Conservation (phyloP, 2,113 vertebrate genomes). For the Entomyzon cyanotis region DNA sequence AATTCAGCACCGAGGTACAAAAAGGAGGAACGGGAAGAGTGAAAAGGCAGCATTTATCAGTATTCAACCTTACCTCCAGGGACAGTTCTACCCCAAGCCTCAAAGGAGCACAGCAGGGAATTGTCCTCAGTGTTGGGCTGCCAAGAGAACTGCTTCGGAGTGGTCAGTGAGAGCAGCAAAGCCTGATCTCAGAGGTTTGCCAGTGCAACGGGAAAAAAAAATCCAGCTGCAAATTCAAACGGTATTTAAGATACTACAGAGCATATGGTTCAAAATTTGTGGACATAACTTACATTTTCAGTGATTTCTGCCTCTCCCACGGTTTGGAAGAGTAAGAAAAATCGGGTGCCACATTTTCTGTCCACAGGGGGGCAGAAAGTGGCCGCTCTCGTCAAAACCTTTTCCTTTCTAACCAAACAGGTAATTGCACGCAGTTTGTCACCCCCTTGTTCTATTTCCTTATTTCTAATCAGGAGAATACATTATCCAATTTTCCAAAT, state of each 20-base stretch:
- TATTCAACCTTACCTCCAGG: not conserved
- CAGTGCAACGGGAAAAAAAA: not conserved
- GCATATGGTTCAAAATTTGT: not conserved
- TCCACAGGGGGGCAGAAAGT: conserved; percentile 36
- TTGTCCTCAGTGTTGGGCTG: too few species aligned
- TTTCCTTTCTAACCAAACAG: not conserved
- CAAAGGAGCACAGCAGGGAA: not conserved
- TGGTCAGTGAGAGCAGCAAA: not conserved
- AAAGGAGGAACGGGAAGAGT: not conserved
- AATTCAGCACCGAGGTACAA: fast-evolving
- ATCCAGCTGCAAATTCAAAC: not conserved
- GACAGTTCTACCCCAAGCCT: not conserved
- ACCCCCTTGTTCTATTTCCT: not conserved
- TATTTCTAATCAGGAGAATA: not conserved
- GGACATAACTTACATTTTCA: not conserved
- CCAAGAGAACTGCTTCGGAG: not conserved
- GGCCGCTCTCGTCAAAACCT: not conserved
- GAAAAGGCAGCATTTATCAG: not conserved
- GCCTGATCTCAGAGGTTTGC: not conserved
- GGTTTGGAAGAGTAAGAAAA: not conserved
- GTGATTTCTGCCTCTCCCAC: not conserved
- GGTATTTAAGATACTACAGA: not conserved
- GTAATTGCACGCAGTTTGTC: not conserved
- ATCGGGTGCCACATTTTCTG: not conserved
- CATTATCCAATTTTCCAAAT: not conserved